Conservation (phyloP, 2,113 vertebrate species). For the Podiceps cristatus region DNA sequence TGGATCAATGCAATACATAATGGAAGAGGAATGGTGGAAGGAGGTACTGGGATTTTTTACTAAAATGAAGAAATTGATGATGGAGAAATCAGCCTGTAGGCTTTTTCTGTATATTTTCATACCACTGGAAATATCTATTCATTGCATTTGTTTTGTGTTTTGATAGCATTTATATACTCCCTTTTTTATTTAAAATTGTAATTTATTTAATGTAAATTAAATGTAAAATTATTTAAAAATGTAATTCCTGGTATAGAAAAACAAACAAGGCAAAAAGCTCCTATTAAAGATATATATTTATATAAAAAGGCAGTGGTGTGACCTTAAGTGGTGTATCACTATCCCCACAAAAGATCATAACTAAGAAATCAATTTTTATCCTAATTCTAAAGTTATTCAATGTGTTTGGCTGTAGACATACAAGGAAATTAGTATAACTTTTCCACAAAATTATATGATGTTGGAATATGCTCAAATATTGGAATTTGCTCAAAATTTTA, state of each 20-base stretch:
- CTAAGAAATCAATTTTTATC: background rate
- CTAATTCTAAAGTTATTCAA: background rate
- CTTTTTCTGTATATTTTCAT: background rate
- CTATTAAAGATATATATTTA: background rate
- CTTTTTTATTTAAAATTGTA: background rate
- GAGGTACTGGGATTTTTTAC: background rate
- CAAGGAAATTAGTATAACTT: background rate
- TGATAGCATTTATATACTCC: background rate
- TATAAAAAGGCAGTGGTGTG: background rate
- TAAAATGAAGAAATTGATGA: background rate
- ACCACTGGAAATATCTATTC: background rate
- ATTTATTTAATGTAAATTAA: background rate
- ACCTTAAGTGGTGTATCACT: background rate
- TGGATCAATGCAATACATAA: background rate
- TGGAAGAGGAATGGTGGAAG: background rate
- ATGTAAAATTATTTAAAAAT: background rate
- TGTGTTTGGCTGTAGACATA: fast-evolving
- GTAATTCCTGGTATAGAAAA: background rate
- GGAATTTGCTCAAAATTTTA: background rate
- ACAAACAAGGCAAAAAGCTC: background rate
- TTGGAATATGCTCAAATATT: background rate
- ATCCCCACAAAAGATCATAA: background rate
- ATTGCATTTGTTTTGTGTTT: background rate
- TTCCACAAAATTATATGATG: background rate
- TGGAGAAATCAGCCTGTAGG: background rate